Conservation (phyloP, 1,140 invertebrate species). For the Sitophilus oryzae region DNA sequence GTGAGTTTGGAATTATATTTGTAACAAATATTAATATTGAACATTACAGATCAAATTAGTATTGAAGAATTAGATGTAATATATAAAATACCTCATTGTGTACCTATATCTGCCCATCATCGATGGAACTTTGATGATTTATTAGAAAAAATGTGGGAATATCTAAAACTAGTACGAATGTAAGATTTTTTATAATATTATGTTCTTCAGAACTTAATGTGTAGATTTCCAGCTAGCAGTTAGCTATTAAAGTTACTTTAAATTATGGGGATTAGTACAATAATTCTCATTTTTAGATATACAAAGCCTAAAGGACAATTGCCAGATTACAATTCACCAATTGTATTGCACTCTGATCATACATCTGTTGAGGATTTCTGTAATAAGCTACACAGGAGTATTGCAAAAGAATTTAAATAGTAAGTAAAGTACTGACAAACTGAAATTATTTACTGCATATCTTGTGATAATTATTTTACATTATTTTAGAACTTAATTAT, state of each 20-base stretch:
- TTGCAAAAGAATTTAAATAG: constrained; percentile 99
- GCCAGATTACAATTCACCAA: constrained; percentile 82
- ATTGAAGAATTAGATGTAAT: constrained; percentile 97
- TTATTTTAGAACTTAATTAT: too few species aligned
- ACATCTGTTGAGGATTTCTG: constrained; percentile 96
- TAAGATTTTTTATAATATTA: constrained; percentile 44
- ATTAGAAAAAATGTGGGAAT: constrained; percentile 98
- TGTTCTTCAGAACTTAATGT: constrained; percentile 17
- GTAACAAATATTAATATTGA: neutral
- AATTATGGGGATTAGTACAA: too few species aligned
- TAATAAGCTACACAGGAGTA: constrained; percentile 95
- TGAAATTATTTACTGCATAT: too few species aligned
- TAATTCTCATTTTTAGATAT: constrained; percentile 71
- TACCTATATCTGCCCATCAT: constrained; percentile 99
- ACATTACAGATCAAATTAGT: constrained; percentile 71
- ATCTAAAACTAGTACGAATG: constrained; percentile 92
- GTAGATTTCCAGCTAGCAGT: neutral
- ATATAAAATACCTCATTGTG: constrained; percentile 98
- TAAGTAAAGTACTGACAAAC: too few species aligned
- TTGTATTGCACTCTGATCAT: constrained; percentile 85
- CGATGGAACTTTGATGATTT: constrained; percentile 99
- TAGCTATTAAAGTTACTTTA: constrained; percentile 7
- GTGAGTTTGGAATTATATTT: neutral
- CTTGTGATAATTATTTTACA: too few species aligned
- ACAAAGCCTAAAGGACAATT: constrained; percentile 99